A percentile compares a stretch with the other conserved stretches of the same genome.
Evolutionary conservation across 2,113 vertebrate genomes (phyloP).

Genomic region (Tylochromis polylepis): DNA sequence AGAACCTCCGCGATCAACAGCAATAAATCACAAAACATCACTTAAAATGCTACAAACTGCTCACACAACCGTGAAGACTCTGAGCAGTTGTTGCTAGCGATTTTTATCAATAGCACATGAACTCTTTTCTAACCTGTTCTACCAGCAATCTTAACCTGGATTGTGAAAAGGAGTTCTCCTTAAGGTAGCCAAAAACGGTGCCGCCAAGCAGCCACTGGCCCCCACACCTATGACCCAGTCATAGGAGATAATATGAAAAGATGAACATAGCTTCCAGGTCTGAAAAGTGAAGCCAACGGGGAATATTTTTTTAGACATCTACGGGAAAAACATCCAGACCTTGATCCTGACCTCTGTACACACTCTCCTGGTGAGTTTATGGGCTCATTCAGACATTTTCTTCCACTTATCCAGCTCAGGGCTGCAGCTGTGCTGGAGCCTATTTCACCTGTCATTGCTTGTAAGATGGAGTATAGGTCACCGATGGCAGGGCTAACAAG

Average conservation of each 20-base stretch:
- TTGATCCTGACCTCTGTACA: fast-evolving
- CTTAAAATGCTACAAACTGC: background rate
- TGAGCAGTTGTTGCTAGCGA: background rate
- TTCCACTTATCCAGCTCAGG: background rate
- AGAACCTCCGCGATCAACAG: background rate
- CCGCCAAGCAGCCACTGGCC: background rate
- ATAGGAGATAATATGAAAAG: background rate
- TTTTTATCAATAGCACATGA: background rate
- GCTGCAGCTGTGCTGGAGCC: background rate
- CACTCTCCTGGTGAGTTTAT: background rate
- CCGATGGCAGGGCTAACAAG: background rate
- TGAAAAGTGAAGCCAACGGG: background rate
- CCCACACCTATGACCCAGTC: background rate
- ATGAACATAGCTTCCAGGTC: background rate
- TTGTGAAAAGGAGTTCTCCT: background rate
- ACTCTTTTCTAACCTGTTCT: background rate
- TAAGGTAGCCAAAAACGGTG: too few species aligned
- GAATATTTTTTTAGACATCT: fast-evolving
- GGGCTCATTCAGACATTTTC: background rate
- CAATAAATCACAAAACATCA: background rate
- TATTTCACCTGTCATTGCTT: background rate
- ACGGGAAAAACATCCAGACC: fast-evolving
- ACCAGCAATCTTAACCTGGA: background rate
- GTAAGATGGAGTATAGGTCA: background rate
- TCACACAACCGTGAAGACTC: background rate